Percentiles rank a stretch among this genome's conserved stretches.
These are phyloP conservation scores for Rhopilema esculentum DNA, from an alignment of 30 jellyfish, hydroid and myxozoan genomes.

Conservation along the genomic window DNA sequence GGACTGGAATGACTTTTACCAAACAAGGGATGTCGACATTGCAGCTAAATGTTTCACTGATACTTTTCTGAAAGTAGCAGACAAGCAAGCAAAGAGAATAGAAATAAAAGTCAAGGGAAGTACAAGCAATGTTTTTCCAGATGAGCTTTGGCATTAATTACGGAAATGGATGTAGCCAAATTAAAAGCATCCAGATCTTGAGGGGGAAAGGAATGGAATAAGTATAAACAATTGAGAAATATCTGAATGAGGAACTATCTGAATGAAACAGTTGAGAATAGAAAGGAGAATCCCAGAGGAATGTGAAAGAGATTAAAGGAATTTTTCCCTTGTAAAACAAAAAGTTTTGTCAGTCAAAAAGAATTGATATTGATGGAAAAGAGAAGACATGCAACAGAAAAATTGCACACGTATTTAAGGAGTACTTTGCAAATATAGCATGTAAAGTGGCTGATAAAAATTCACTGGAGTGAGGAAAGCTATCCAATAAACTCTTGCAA, in stretches of 20 bases:
- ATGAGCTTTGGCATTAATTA: conserved; percentile 26
- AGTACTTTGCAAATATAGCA: conserved; percentile 30
- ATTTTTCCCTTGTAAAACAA: conserved; percentile 41
- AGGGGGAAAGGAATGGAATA: conserved; percentile 13
- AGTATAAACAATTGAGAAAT: conserved; percentile 45
- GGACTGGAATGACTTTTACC: conserved; percentile 37
- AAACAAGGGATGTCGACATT: conserved; percentile 21
- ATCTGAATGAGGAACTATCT: conserved; percentile 24
- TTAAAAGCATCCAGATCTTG: conserved; percentile 19
- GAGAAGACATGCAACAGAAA: conserved; percentile 20
- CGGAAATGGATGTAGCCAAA: conserved; percentile 32
- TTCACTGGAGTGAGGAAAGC: conserved; percentile 25
- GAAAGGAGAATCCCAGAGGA: conserved; percentile 17
- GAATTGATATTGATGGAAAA: conserved; percentile 29
- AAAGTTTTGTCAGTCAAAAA: conserved; percentile 8
- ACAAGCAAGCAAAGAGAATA: conserved; percentile 62
- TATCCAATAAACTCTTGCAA: conserved; percentile 2
- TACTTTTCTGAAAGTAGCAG: conserved; percentile 9
- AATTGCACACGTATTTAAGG: conserved; percentile 30
- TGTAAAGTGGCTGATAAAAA: conserved; percentile 31
- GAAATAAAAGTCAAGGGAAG: conserved; percentile 49
- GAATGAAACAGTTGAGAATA: background rate
- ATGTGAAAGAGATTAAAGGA: conserved; percentile 47
- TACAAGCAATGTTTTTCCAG: conserved; percentile 25
- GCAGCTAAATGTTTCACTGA: conserved; percentile 58